Conservation (phyloP, 2,113 vertebrate genomes). For the Microcebus murinus region DNA sequence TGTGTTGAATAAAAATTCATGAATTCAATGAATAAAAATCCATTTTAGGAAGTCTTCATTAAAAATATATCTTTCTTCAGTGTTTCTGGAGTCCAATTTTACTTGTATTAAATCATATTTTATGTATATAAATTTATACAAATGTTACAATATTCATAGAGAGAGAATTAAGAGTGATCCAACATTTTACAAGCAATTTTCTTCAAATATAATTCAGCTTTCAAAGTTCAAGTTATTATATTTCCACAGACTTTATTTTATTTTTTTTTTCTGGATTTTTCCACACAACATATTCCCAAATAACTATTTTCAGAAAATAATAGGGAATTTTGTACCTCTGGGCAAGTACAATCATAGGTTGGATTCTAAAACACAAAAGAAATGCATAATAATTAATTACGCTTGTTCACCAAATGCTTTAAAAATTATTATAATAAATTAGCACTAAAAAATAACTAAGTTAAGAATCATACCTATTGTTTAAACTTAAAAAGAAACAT, state of each 20-base stretch:
- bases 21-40: background rate
- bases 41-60: background rate
- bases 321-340: background rate
- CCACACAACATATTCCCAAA: background rate
- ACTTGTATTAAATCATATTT: background rate
- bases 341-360: background rate
- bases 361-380: background rate
- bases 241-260: background rate
- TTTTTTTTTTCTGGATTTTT: background rate
- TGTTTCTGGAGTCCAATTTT: background rate
- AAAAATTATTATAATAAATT: background rate
- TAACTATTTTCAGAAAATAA: constrained; percentile 24
- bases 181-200: background rate
- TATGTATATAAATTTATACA: background rate
- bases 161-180: background rate
- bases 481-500: constrained; percentile 35
- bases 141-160: background rate
- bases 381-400: background rate
- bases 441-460: background rate
- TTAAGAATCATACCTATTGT: background rate
- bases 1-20: background rate
- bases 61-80: background rate
- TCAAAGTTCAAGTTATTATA: background rate
- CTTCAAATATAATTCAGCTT: background rate
- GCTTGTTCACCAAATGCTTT: background rate